Evolutionary conservation across 2,113 vertebrate genomes (phyloP).

Genomic region (Ceyx melanurus): DNA sequence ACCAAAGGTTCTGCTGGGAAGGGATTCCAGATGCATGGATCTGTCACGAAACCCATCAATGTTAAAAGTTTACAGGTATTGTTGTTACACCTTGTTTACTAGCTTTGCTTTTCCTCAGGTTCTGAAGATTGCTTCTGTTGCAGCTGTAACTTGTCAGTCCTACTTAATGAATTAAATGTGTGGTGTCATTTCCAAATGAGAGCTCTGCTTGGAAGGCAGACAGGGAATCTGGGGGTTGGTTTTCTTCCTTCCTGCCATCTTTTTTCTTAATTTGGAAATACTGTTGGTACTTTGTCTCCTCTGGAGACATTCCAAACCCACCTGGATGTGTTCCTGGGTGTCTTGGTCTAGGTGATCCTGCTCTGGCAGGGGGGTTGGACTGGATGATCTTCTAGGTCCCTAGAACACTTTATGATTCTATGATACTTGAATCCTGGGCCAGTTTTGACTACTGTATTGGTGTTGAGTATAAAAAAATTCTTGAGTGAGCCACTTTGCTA

Average conservation of each 20-base stretch:
- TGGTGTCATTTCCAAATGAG: neutral
- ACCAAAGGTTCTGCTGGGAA: constrained; percentile 81
- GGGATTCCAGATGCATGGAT: constrained; percentile 74
- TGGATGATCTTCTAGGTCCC: no score
- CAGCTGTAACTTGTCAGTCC: neutral
- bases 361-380: no score
- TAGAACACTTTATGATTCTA: no score
- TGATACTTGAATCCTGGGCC: neutral
- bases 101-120: neutral
- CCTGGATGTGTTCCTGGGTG: no score
- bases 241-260: rapidly evolving
- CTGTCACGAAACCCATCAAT: constrained; percentile 77
- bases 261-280: neutral
- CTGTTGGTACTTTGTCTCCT: neutral
- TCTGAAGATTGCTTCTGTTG: neutral
- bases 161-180: neutral
- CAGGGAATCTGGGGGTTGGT: neutral
- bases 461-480: neutral
- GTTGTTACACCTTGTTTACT: neutral
- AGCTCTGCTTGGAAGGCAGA: neutral
- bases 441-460: neutral
- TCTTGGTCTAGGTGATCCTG: no score
- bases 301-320: no score
- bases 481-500: neutral
- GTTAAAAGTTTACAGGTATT: constrained; percentile 90